Evolutionary conservation across 2,888 invertebrate genomes (phyloP), one percentile per base, ranked within the genome.

Genomic region (Pherbina coryleti): DNA sequence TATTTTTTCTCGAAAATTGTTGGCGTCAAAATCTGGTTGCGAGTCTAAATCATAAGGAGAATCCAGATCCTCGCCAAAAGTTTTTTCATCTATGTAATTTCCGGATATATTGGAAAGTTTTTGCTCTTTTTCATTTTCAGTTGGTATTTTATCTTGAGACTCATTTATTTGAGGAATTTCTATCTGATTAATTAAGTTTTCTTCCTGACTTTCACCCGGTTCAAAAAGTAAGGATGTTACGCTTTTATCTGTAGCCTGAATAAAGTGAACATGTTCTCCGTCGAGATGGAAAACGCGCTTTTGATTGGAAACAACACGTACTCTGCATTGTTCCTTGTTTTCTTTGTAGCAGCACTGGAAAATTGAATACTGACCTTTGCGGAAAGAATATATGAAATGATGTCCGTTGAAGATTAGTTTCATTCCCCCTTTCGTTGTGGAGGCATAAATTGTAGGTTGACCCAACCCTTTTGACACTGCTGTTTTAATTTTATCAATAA

Each of bases 381-480:
- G 89, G 81, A 86, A 89, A 49, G 86, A 85, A 70, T 88, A 89
- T 71, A 84, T 86, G 64, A 87, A 89, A 69, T 89, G 86, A 80
- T 89, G 89, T 0, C 88, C 88, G 49, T 89, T 85, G n/a, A 83
- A 87, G 3, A 88, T 77, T 31, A 89, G 81, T 78, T 89, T 89
- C 81, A 89, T 89, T n/a, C 88, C 88, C 70, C 89, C 89, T 78
- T 88, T 89, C 0, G 89, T 88, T 0, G 89, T 87, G 3, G 89
- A 89, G 1, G 86, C 88, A 78, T 88, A 89, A 0, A 88, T 84
- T 4, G 86, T 85, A 19, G 85, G 86, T 70, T 80, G 67, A 0
- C 82, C 81, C 14, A 64, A 14, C 19, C 79, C 74, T 44, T 84
- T 85, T 28, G 82, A 76, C 22, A 84, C 81, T 22, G 87, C 85